These are phyloP conservation scores for Odontomyia ornata DNA, from an alignment of 2,888 invertebrate species.

Conservation along the genomic window DNA sequence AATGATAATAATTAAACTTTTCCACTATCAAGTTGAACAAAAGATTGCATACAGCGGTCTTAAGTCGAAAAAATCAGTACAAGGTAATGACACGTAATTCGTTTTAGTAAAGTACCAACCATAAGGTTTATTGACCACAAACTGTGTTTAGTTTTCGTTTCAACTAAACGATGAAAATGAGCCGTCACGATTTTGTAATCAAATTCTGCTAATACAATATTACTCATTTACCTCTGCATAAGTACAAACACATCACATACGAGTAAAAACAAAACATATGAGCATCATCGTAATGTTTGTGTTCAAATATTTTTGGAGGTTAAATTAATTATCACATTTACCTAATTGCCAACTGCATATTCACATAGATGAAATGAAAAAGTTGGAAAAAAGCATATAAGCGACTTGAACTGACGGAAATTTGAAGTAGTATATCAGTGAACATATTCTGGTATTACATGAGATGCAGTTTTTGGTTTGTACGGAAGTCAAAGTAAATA, in stretches of 20 bases:
- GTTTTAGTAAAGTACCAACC: background rate
- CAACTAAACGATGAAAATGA: background rate
- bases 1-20: no score
- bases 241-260: background rate
- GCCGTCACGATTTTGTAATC: background rate
- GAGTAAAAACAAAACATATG: background rate
- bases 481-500: background rate
- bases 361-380: background rate
- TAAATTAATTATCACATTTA: background rate
- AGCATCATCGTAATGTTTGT: background rate
- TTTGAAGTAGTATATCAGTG: background rate
- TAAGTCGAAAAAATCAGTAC: slow-evolving; percentile 29
- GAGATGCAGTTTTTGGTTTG: background rate
- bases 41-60: no score
- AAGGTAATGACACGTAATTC: background rate
- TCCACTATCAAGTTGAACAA: background rate
- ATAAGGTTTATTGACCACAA: slow-evolving; percentile 21
- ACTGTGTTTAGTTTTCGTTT: background rate
- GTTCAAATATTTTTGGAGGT: slow-evolving; percentile 15
- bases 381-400: background rate
- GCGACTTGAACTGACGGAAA: background rate
- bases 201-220: background rate
- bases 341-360: background rate
- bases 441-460: background rate
- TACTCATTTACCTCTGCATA: background rate